Evolutionary conservation across 2,888 invertebrate genomes (phyloP).

Genomic region (Epinotia ramella): DNA sequence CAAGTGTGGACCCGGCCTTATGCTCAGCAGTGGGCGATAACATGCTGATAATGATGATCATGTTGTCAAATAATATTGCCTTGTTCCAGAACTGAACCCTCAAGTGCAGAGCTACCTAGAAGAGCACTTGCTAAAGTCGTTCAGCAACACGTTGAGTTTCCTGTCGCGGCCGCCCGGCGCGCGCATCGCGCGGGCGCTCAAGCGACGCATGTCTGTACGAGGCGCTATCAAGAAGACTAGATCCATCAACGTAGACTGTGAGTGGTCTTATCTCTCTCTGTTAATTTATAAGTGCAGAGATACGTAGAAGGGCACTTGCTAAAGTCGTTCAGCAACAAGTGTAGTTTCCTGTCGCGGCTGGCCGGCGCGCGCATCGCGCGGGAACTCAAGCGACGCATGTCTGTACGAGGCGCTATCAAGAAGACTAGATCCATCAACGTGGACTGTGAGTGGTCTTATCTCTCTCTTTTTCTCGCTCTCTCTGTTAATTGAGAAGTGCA

Average conservation of each 20-base stretch:
- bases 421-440: slow-evolving; percentile 97
- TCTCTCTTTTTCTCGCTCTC: too few species aligned
- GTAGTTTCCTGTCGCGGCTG: slow-evolving; percentile 87
- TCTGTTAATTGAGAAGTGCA: slow-evolving; percentile 91
- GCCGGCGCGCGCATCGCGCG: slow-evolving; percentile 81
- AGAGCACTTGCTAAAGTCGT: slow-evolving; percentile 92
- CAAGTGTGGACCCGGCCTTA: too few species aligned
- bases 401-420: slow-evolving; percentile 96
- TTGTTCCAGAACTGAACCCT: slow-evolving; percentile 87
- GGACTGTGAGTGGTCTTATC: slow-evolving; percentile 87
- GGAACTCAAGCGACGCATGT: slow-evolving; percentile 90
- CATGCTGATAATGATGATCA: neutral
- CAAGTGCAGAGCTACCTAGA: slow-evolving; percentile 95
- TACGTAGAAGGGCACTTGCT: slow-evolving; percentile 94
- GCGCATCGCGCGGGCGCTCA: slow-evolving; percentile 83
- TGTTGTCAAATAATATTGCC: neutral
- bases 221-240: slow-evolving; percentile 97
- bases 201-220: slow-evolving; percentile 93
- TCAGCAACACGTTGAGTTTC: slow-evolving; percentile 89
- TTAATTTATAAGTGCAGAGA: slow-evolving; percentile 93
- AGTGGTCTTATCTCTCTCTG: slow-evolving; percentile 66
- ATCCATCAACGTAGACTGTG: slow-evolving; percentile 96
- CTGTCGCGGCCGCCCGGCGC: slow-evolving; percentile 84
- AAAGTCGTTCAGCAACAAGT: slow-evolving; percentile 91
- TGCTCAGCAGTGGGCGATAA: too few species aligned